phyloP scores from a whole-genome alignment of 2,797 vertebrate species.

The Parauchenoglanis ngamensis region DNA sequence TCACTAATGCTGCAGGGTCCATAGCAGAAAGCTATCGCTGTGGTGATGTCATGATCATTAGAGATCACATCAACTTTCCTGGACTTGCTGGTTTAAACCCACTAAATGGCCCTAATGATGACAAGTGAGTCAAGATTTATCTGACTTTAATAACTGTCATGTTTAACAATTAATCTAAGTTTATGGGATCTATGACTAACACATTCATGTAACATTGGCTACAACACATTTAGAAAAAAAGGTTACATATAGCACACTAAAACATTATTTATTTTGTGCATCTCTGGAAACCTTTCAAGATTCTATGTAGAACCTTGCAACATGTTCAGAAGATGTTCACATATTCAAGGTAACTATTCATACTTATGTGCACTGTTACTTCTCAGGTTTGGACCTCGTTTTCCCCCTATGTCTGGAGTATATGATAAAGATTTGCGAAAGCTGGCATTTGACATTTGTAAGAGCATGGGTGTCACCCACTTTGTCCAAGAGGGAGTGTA shows the following conservation, averaged over 20 bases:
- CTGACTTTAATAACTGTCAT: background rate
- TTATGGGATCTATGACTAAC: background rate
- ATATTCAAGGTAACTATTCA: background rate
- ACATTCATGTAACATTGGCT: background rate
- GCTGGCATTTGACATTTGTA: constrained; percentile 72
- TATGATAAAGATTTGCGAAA: constrained; percentile 76
- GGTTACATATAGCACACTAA: background rate
- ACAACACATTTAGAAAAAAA: background rate
- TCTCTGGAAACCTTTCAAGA: background rate
- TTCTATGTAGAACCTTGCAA: background rate
- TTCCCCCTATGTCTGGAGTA: constrained; percentile 78
- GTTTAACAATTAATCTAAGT: background rate
- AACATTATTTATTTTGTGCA: background rate
- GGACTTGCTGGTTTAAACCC: constrained; percentile 79
- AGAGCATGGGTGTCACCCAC: constrained; percentile 66
- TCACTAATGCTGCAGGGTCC: constrained; percentile 83
- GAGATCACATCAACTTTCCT: constrained; percentile 82
- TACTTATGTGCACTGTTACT: background rate
- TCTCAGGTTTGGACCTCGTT: constrained; percentile 81
- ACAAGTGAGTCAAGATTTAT: constrained; percentile 58
- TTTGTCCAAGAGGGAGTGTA: constrained; percentile 80
- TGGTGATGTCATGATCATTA: constrained; percentile 85
- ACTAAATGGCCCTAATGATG: constrained; percentile 77
- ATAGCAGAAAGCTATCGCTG: constrained; percentile 73
- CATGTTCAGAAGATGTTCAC: background rate